Percentiles rank a stretch among this genome's conserved stretches.
Conservation (phyloP, 2,113 vertebrate genomes). For the Silurus glanis region DNA sequence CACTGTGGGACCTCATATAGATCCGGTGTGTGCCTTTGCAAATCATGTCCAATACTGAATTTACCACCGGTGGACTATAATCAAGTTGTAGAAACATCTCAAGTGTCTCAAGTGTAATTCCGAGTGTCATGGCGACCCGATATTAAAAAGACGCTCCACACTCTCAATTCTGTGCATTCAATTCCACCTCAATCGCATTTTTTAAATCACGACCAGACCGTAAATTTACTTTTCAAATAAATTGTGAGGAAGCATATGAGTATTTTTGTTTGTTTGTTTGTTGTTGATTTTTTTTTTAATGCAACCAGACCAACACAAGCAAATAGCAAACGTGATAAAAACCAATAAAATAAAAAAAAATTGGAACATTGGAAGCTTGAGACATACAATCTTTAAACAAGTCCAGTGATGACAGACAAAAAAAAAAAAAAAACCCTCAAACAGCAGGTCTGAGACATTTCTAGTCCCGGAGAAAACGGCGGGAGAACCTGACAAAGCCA, state of each 20-base stretch:
- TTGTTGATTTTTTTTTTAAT: constrained; percentile 4
- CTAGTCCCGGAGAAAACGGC: not conserved
- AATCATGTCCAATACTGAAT: no score
- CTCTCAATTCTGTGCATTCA: not conserved
- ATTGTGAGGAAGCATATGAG: constrained; percentile 46
- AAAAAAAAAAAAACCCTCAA: not conserved
- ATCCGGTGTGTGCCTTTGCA: no score
- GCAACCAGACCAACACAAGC: constrained; percentile 46
- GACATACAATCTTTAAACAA: constrained; percentile 15
- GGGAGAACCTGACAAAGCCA: constrained; percentile 1
- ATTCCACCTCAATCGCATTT: constrained; percentile 18
- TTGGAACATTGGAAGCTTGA: constrained; percentile 15
- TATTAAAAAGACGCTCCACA: constrained; percentile 51
- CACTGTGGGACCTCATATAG: no score
- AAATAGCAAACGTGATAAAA: not conserved
- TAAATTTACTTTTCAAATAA: constrained; percentile 10
- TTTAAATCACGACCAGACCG: constrained; percentile 15
- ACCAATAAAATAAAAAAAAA: constrained; percentile 11
- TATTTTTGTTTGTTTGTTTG: not conserved
- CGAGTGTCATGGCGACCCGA: no score
- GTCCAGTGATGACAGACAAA: constrained; percentile 68
- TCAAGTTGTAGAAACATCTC: no score
- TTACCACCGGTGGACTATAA: no score
- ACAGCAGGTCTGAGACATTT: constrained; percentile 36
- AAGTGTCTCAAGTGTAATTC: no score